phyloP scores from a whole-genome alignment of 2,888 invertebrate species.

The Gnatocerus cornutus region DNA sequence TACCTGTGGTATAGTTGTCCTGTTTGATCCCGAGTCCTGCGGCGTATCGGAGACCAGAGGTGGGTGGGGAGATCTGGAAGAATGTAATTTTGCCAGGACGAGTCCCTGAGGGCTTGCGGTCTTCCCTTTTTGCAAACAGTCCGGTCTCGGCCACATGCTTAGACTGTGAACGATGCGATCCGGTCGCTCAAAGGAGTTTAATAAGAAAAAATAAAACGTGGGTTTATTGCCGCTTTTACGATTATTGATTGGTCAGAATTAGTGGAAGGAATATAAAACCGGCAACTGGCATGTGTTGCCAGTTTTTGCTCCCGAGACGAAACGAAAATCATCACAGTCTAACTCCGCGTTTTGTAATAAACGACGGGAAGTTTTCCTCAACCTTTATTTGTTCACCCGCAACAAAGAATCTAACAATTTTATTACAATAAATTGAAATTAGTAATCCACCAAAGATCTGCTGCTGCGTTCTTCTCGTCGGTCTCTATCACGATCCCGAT shows the following conservation, averaged over 20 bases:
- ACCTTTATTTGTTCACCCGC: slow-evolving; percentile 13
- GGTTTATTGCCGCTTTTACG: slow-evolving; percentile 35
- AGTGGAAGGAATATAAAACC: no score
- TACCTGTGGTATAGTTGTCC: slow-evolving; percentile 50
- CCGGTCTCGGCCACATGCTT: slow-evolving; percentile 64
- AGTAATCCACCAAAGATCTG: slow-evolving; percentile 42
- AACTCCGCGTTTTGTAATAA: slow-evolving; percentile 5
- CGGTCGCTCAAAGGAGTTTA: slow-evolving; percentile 40
- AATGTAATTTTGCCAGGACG: slow-evolving; percentile 71
- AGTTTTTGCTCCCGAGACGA: no score
- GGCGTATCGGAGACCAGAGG: slow-evolving; percentile 41
- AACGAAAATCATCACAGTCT: no score
- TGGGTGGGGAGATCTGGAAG: slow-evolving; percentile 67
- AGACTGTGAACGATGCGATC: slow-evolving; percentile 61
- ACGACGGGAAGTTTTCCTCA: neutral
- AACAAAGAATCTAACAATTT: slow-evolving; percentile 13
- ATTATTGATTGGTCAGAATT: slow-evolving; percentile 20
- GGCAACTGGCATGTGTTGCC: no score
- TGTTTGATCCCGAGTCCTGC: slow-evolving; percentile 48
- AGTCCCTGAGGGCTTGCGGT: slow-evolving; percentile 68
- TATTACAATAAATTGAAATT: slow-evolving; percentile 33
- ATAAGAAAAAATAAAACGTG: slow-evolving; percentile 39
- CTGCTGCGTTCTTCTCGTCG: slow-evolving; percentile 51
- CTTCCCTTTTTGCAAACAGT: slow-evolving; percentile 69
- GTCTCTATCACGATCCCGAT: slow-evolving; percentile 57